Conservation (phyloP, 1,140 invertebrate species). For the Metopolophium dirhodum region DNA sequence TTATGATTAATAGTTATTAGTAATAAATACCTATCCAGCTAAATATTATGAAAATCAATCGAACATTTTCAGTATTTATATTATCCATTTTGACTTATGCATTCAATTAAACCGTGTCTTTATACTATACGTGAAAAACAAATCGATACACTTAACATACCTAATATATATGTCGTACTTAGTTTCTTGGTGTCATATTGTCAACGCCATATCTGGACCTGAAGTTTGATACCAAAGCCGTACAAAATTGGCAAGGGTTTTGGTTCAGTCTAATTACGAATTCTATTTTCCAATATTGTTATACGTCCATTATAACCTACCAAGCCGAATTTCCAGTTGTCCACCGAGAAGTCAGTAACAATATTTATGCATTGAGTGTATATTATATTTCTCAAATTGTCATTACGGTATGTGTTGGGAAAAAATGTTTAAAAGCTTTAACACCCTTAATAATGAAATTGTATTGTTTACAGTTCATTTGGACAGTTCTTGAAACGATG, state of each 20-base stretch:
- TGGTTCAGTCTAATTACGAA: constrained; percentile 74
- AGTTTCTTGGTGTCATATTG: constrained; percentile 71
- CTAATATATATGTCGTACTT: constrained; percentile 22
- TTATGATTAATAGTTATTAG: not conserved
- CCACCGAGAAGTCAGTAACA: constrained; percentile 72
- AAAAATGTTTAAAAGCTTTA: not conserved
- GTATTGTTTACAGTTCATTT: not conserved
- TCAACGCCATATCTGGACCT: constrained; percentile 68
- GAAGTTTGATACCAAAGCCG: constrained; percentile 67
- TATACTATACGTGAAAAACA: not conserved
- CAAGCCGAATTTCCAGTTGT: constrained; percentile 72
- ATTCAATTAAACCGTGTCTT: not conserved
- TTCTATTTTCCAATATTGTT: constrained; percentile 74
- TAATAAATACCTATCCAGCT: not conserved
- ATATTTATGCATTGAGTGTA: constrained; percentile 70
- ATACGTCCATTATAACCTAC: constrained; percentile 73
- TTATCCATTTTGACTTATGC: not conserved
- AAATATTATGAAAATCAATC: not conserved
- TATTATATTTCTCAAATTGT: constrained; percentile 77
- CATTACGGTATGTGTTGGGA: constrained; percentile 68
- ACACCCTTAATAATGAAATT: not conserved
- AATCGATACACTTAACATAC: not conserved
- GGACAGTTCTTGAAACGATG: constrained; percentile 34
- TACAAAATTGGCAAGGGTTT: constrained; percentile 75
- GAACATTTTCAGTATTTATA: not conserved